Evolutionary conservation across 2,113 vertebrate species (phyloP).

Genomic region (Anhinga anhinga): DNA sequence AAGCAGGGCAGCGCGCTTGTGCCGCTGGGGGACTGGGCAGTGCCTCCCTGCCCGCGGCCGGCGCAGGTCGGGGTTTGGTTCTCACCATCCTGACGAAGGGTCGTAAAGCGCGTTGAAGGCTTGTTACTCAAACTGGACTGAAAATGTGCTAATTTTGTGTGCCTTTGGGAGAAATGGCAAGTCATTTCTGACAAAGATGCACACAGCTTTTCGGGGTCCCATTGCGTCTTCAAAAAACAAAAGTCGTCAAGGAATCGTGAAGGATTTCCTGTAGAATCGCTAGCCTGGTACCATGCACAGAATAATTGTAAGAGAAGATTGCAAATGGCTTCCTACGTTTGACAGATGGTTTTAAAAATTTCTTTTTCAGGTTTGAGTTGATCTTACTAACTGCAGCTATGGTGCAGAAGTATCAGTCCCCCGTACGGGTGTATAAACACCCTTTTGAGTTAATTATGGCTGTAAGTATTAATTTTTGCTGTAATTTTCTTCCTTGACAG

Average conservation of each 20-base stretch:
- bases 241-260: not conserved
- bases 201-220: not conserved
- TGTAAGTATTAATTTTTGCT: slow-evolving; percentile 80
- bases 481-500: not conserved
- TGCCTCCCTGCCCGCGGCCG: not conserved
- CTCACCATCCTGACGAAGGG: not conserved
- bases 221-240: not conserved
- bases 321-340: not conserved
- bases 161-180: not conserved
- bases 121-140: slow-evolving; percentile 15
- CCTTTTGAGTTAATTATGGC: slow-evolving; percentile 96
- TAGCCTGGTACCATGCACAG: not conserved
- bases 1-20: not conserved
- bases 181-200: not conserved
- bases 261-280: not conserved
- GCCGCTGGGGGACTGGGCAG: not conserved
- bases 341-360: not conserved
- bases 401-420: slow-evolving; percentile 98
- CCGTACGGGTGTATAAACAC: slow-evolving; percentile 92
- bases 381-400: slow-evolving; percentile 71
- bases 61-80: too few species aligned
- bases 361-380: slow-evolving; percentile 71
- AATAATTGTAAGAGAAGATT: not conserved
- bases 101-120: not conserved
- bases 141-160: not conserved